Evolutionary conservation across 2,113 vertebrate genomes (phyloP).

Genomic region (Parus major): DNA sequence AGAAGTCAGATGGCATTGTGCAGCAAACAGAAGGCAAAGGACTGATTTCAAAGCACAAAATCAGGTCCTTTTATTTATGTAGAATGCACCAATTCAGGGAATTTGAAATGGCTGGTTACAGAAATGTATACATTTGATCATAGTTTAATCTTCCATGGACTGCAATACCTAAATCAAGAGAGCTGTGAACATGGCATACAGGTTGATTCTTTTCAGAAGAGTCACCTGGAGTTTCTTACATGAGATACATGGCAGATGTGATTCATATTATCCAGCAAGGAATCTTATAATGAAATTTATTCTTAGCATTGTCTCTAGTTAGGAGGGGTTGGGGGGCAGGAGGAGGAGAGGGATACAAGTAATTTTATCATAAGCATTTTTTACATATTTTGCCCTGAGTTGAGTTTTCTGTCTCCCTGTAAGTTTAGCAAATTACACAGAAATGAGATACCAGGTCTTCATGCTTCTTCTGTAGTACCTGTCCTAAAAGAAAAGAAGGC

Average conservation of each 20-base stretch:
- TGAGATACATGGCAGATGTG: background rate
- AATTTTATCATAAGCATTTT: background rate
- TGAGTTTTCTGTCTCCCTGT: background rate
- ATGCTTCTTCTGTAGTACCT: background rate
- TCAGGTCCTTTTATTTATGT: slow-evolving; percentile 73
- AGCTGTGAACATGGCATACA: background rate
- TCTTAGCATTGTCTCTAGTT: background rate
- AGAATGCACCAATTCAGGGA: slow-evolving; percentile 70
- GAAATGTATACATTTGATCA: slow-evolving; percentile 62
- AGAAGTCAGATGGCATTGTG: slow-evolving; percentile 74
- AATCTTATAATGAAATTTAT: background rate
- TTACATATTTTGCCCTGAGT: background rate
- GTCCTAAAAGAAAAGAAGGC: background rate
- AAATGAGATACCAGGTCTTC: background rate
- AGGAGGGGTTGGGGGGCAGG: background rate
- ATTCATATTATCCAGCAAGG: background rate
- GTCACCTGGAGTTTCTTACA: slow-evolving; percentile 46
- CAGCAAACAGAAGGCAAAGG: slow-evolving; percentile 68
- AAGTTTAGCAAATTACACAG: background rate
- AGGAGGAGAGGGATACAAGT: background rate
- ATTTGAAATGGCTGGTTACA: slow-evolving; percentile 70
- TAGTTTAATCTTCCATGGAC: slow-evolving; percentile 58
- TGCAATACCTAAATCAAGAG: slow-evolving; percentile 46
- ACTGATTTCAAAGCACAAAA: slow-evolving; percentile 71
- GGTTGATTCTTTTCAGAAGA: slow-evolving; percentile 41